A percentile compares a stretch with the other conserved stretches of the same genome.
Evolutionary conservation across 1,140 invertebrate species (phyloP).

Genomic region (Saxidomus purpurata): DNA sequence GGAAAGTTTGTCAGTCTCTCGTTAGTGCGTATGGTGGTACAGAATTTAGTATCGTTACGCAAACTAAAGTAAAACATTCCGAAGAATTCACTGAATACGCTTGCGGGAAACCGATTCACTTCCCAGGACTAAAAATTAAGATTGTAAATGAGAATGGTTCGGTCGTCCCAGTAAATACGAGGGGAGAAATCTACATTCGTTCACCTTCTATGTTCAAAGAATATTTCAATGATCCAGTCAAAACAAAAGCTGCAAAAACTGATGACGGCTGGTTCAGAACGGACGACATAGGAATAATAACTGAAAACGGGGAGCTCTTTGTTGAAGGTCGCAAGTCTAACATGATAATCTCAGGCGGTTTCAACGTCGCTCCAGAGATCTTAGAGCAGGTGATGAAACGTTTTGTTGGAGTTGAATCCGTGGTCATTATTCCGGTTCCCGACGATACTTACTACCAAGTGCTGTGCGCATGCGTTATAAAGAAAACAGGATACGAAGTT

Average conservation of each 20-base stretch:
- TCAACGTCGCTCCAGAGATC: slow-evolving; percentile 45
- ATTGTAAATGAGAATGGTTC: slow-evolving; percentile 11
- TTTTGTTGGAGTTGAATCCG: slow-evolving; percentile 8
- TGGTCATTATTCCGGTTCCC: slow-evolving; percentile 58
- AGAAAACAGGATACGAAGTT: neutral
- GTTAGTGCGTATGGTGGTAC: neutral
- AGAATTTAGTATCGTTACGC: neutral
- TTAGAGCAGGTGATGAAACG: slow-evolving; percentile 29
- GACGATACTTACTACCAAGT: slow-evolving; percentile 43
- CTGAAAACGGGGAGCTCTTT: slow-evolving; percentile 55
- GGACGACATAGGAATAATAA: slow-evolving; percentile 84
- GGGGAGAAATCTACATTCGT: neutral
- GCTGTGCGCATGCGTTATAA: slow-evolving; percentile 48
- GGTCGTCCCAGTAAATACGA: slow-evolving; percentile 2
- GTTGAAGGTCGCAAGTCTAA: slow-evolving; percentile 55
- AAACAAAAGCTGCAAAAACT: slow-evolving; percentile 84
- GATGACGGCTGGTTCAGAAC: slow-evolving; percentile 86
- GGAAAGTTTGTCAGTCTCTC: neutral
- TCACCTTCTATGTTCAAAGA: neutral
- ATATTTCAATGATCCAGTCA: slow-evolving; percentile 80
- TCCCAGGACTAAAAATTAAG: neutral
- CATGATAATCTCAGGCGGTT: slow-evolving; percentile 56
- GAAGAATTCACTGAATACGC: slow-evolving; percentile 13
- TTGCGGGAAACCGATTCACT: neutral
- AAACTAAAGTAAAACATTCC: neutral